A percentile compares a stretch with the other conserved stretches of the same genome.
These are phyloP conservation scores for Mylabris sibirica DNA, from an alignment of 2,888 invertebrate genomes.

Conservation along the genomic window DNA sequence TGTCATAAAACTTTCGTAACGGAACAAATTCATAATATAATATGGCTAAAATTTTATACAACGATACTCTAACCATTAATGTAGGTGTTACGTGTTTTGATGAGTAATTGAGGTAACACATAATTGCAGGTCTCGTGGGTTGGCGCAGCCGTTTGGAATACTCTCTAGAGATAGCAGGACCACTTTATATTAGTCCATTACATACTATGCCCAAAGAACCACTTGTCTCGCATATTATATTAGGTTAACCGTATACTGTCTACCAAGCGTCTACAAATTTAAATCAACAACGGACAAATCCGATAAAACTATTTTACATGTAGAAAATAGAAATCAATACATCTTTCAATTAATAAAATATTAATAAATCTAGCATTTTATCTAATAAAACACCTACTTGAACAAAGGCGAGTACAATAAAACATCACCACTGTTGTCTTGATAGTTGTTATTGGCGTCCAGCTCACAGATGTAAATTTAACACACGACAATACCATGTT, in stretches of 20 bases:
- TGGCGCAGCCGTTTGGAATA: conserved; percentile 59
- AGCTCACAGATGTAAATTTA: not conserved
- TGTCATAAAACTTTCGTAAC: not conserved
- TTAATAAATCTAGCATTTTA: not conserved
- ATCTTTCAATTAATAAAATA: not conserved
- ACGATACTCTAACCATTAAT: not conserved
- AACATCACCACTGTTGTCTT: not conserved
- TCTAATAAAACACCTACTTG: not conserved
- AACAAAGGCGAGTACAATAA: not conserved
- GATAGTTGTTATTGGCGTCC: not conserved
- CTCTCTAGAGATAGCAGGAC: conserved; percentile 60
- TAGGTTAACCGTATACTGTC: conserved; percentile 40
- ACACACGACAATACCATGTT: not conserved
- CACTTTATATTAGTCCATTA: conserved; percentile 60
- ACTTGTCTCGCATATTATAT: conserved; percentile 45
- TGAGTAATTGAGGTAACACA: conserved; percentile 27
- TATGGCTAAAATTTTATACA: too few relatives aligned
- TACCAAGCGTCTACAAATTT: not conserved
- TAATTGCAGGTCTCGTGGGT: conserved; percentile 59
- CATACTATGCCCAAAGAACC: conserved; percentile 56
- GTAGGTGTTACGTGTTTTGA: conserved; percentile 12
- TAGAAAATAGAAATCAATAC: not conserved
- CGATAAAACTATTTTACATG: not conserved
- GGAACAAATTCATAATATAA: too few relatives aligned
- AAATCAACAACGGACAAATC: not conserved